Evolutionary conservation across 2,113 vertebrate species (phyloP).

Genomic region (Australoheros scitulus): DNA sequence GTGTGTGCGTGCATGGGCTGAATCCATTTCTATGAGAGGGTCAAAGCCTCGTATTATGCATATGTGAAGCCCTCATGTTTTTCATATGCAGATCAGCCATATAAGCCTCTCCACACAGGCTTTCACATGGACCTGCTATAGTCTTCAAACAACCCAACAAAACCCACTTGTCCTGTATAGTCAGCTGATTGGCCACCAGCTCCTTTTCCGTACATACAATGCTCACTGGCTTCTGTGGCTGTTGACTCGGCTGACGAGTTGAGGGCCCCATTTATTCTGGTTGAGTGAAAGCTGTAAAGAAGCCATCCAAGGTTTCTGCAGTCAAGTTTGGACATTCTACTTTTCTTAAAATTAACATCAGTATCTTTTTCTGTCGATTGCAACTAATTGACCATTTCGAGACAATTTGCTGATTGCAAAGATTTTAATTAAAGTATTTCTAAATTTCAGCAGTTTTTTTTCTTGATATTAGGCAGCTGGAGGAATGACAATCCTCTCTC

Average conservation of each 20-base stretch:
- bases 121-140: slow-evolving; percentile 63
- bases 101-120: slow-evolving; percentile 59
- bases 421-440: not conserved
- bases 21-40: slow-evolving; percentile 50
- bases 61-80: slow-evolving; percentile 51
- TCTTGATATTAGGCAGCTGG: not conserved
- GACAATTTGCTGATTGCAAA: not conserved
- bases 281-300: slow-evolving; percentile 5
- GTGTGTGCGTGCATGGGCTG: slow-evolving; percentile 16
- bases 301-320: not conserved
- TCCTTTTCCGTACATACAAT: slow-evolving; percentile 49
- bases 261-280: slow-evolving; percentile 24
- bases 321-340: not conserved
- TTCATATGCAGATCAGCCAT: slow-evolving; percentile 75
- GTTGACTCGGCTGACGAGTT: slow-evolving; percentile 63
- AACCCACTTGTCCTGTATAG: slow-evolving; percentile 55
- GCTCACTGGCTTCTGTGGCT: slow-evolving; percentile 29
- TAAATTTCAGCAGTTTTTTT: not conserved
- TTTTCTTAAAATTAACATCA: not conserved
- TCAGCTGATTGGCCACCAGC: slow-evolving; percentile 48
- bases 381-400: not conserved
- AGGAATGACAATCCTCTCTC: not conserved
- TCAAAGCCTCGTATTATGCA: slow-evolving; percentile 46
- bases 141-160: slow-evolving; percentile 56
- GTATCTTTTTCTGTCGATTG: not conserved